phyloP scores from a whole-genome alignment of 2,797 vertebrate species.

The Halcyon chelicuti region DNA sequence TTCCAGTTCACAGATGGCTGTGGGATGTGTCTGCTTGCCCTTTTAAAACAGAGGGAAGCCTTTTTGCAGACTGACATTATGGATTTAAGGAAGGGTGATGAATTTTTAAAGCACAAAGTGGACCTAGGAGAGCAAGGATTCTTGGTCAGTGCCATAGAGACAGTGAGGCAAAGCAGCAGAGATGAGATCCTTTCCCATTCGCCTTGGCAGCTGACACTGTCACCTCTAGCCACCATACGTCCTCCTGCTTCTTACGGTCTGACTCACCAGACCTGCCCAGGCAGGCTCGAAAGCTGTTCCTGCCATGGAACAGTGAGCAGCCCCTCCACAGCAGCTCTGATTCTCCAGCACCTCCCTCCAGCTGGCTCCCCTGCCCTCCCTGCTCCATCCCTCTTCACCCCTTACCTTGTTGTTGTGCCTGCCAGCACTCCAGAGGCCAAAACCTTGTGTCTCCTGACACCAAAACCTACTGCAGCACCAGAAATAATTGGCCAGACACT shows the following conservation, averaged over 20 bases:
- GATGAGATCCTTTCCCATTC: background rate
- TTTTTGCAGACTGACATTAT: background rate
- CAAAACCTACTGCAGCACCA: background rate
- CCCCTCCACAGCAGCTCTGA: accelerated
- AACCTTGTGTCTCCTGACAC: background rate
- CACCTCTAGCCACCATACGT: background rate
- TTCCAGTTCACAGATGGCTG: background rate
- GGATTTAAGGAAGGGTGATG: background rate
- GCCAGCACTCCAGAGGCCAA: background rate
- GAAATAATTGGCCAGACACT: background rate
- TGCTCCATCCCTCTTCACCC: background rate
- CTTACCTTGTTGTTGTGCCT: background rate
- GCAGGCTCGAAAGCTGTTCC: background rate
- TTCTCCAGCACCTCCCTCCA: background rate
- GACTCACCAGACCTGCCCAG: background rate
- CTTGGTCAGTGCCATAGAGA: background rate
- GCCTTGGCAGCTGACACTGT: accelerated
- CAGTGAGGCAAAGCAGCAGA: accelerated
- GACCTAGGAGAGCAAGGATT: background rate
- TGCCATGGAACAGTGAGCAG: background rate
- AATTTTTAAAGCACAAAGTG: background rate
- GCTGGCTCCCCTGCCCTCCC: background rate
- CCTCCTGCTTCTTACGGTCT: background rate
- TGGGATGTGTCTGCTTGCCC: background rate
- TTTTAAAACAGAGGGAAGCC: background rate